Evolutionary conservation across 2,113 vertebrate genomes (phyloP).

Genomic region (Piliocolobus tephrosceles): DNA sequence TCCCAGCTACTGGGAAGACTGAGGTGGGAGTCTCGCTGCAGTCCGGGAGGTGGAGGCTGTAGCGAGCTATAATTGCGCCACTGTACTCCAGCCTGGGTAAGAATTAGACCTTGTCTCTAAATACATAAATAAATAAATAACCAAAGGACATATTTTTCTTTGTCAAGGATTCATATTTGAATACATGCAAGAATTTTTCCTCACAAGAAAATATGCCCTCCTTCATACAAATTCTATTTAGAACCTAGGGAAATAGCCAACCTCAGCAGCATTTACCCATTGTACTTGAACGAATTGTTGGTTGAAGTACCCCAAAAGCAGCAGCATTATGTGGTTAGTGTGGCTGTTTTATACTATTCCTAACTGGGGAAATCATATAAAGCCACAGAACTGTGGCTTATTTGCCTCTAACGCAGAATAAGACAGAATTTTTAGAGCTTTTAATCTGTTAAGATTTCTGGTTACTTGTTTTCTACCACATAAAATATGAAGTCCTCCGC

Average conservation of each 20-base stretch:
- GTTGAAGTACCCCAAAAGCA: neutral
- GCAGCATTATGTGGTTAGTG: neutral
- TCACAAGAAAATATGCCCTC: neutral
- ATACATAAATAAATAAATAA: neutral
- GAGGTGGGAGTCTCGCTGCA: too few species aligned
- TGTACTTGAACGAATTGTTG: neutral
- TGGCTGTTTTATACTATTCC: neutral
- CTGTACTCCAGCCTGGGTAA: too few species aligned
- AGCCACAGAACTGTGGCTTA: neutral
- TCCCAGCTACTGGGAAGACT: too few species aligned
- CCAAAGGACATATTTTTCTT: neutral
- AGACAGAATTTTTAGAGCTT: conserved; percentile 8
- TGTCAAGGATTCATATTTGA: conserved; percentile 32
- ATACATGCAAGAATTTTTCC: neutral
- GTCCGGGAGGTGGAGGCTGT: too few species aligned
- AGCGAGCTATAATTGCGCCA: too few species aligned
- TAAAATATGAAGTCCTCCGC: neutral
- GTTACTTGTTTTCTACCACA: neutral
- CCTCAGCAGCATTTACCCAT: neutral
- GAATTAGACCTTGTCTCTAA: too few species aligned
- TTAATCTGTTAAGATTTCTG: neutral
- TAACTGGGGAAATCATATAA: neutral
- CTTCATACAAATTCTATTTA: neutral
- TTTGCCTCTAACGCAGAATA: conserved; percentile 13
- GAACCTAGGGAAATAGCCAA: neutral